These are phyloP conservation scores for Sebastes trivittatus DNA, from an alignment of 2,797 vertebrate genomes.

Conservation along the genomic window DNA sequence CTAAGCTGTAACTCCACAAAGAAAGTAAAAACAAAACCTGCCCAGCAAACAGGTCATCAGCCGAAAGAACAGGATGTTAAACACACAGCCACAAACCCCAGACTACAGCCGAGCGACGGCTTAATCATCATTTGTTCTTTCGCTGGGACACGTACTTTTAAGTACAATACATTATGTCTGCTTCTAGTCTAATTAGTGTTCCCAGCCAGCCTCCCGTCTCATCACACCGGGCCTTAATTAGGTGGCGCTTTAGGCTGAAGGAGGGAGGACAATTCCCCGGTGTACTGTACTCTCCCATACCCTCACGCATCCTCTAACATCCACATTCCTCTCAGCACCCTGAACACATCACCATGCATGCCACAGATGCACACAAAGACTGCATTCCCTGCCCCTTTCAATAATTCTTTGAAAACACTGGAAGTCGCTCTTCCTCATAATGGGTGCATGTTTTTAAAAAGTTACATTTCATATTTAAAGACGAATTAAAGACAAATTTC, in stretches of 20 bases:
- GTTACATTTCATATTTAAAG: background rate
- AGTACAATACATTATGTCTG: constrained; percentile 45
- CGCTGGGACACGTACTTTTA: background rate
- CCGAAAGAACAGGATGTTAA: constrained; percentile 1
- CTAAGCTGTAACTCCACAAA: constrained; percentile 47
- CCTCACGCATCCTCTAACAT: constrained; percentile 23
- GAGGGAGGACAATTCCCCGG: constrained; percentile 40
- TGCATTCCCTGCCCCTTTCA: background rate
- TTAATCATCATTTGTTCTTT: constrained; percentile 56
- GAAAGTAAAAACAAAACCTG: constrained; percentile 34
- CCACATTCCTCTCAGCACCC: constrained; percentile 36
- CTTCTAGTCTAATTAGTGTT: constrained; percentile 60
- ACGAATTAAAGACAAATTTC: background rate
- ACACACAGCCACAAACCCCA: background rate
- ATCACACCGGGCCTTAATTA: constrained; percentile 67
- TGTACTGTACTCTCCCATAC: background rate
- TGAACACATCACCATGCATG: constrained; percentile 14
- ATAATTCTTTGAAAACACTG: background rate
- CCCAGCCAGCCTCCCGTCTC: constrained; percentile 40
- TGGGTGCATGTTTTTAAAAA: background rate
- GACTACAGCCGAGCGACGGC: background rate
- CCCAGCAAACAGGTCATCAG: constrained; percentile 38
- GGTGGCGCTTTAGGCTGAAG: constrained; percentile 36
- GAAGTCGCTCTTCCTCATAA: background rate
- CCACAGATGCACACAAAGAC: constrained; percentile 27